phyloP scores from a whole-genome alignment of 2,797 vertebrate species.

The Babyrousa celebensis region DNA sequence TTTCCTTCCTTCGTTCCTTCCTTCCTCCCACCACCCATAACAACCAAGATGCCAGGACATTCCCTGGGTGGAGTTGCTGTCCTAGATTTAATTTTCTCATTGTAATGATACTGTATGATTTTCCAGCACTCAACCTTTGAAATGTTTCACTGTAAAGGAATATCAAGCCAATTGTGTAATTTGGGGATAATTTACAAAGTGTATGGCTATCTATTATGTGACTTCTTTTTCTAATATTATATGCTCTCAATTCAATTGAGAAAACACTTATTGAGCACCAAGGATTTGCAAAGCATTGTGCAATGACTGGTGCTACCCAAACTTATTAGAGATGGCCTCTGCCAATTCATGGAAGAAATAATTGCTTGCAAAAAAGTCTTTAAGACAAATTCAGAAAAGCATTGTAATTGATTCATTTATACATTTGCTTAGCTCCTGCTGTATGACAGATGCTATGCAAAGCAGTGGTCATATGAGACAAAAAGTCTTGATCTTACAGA shows the following conservation, averaged over 20 bases:
- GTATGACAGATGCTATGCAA: not conserved
- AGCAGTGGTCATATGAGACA: not conserved
- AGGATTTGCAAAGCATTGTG: not conserved
- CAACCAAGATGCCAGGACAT: not conserved
- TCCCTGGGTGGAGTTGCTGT: not conserved
- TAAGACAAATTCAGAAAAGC: slow-evolving; percentile 34
- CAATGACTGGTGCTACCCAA: not conserved
- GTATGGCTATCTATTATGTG: not conserved
- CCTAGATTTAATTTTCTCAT: slow-evolving; percentile 1
- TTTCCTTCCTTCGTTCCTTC: not conserved
- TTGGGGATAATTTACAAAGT: not conserved
- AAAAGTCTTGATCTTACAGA: not conserved
- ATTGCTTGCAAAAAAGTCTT: not conserved
- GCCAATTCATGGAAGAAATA: not conserved
- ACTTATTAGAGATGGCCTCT: not conserved
- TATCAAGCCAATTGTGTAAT: not conserved
- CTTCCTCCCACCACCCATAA: not conserved
- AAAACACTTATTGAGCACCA: not conserved
- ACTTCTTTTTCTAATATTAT: not conserved
- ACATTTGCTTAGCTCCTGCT: not conserved
- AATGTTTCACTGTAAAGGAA: not conserved
- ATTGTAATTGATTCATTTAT: not conserved
- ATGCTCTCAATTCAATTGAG: not conserved
- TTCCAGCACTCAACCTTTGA: not conserved
- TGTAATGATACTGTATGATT: not conserved